phyloP scores from a whole-genome alignment of 35 echinoderm and acorn worm species.

The Lytechinus pictus region DNA sequence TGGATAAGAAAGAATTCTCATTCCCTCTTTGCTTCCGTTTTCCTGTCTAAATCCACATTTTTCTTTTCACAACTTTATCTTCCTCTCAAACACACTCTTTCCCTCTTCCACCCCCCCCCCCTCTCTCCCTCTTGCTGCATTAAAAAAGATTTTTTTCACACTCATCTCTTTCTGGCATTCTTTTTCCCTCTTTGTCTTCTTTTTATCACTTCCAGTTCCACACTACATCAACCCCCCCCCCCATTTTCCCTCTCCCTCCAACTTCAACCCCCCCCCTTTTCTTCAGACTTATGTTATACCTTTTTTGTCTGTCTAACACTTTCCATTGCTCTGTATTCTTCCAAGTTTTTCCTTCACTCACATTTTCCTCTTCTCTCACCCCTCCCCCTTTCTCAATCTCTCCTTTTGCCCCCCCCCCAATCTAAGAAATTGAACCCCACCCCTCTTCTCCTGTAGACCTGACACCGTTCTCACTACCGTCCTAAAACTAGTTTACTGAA shows the following conservation, averaged over 20 bases:
- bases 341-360: neutral
- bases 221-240: neutral
- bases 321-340: neutral
- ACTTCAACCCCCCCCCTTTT: neutral
- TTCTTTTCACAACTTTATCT: neutral
- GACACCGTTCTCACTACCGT: too few species aligned
- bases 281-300: neutral
- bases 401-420: neutral
- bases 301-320: neutral
- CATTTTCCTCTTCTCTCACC: neutral
- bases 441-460: too few species aligned
- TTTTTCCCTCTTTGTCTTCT: neutral
- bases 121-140: neutral
- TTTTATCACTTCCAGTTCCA: neutral
- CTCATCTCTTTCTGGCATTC: neutral
- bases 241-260: neutral
- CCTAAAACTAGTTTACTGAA: too few species aligned
- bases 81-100: too few species aligned
- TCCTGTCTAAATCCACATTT: neutral
- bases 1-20: neutral
- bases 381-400: neutral
- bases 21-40: neutral
- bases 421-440: too few species aligned
- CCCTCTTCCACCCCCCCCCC: neutral
- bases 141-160: too few species aligned